Conservation (phyloP, 2,888 invertebrate genomes). For the Himalopsyche anomala region DNA sequence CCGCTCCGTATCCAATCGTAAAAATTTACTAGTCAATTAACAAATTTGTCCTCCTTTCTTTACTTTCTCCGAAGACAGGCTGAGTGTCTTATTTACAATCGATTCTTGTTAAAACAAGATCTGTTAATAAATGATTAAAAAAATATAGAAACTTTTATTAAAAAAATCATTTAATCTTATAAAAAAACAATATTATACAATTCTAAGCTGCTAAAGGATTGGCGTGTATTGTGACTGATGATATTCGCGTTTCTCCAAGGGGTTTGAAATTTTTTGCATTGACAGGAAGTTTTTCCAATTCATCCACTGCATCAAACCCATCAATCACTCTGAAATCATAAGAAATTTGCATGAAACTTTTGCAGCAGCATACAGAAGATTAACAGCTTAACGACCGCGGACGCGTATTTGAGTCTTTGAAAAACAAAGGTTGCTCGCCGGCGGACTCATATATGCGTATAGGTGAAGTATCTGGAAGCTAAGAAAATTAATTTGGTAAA, state of each 20-base stretch:
- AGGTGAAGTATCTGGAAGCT: too few species aligned
- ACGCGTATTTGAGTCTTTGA: too few species aligned
- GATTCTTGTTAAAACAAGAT: neutral
- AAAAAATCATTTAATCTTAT: neutral
- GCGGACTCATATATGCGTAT: too few species aligned
- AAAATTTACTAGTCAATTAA: too few species aligned
- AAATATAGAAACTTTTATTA: neutral
- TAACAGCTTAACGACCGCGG: too few species aligned
- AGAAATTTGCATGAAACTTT: constrained; percentile 59
- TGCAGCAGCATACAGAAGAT: neutral
- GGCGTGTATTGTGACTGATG: constrained; percentile 95
- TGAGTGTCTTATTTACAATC: neutral
- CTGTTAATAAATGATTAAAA: neutral
- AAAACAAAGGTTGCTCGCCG: too few species aligned
- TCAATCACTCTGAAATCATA: constrained; percentile 92
- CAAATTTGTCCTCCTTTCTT: too few species aligned
- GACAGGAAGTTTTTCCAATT: constrained; percentile 95
- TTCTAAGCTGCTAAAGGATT: constrained; percentile 93
- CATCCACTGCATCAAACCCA: constrained; percentile 96
- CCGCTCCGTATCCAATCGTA: too few species aligned
- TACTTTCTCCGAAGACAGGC: too few species aligned
- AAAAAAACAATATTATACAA: neutral
- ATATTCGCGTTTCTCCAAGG: constrained; percentile 89
- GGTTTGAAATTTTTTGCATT: constrained; percentile 96
- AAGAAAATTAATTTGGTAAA: too few species aligned